A percentile compares a stretch with the other conserved stretches of the same genome.
phyloP scores from a whole-genome alignment of 2,113 vertebrate species.

The Stictonetta naevosa region DNA sequence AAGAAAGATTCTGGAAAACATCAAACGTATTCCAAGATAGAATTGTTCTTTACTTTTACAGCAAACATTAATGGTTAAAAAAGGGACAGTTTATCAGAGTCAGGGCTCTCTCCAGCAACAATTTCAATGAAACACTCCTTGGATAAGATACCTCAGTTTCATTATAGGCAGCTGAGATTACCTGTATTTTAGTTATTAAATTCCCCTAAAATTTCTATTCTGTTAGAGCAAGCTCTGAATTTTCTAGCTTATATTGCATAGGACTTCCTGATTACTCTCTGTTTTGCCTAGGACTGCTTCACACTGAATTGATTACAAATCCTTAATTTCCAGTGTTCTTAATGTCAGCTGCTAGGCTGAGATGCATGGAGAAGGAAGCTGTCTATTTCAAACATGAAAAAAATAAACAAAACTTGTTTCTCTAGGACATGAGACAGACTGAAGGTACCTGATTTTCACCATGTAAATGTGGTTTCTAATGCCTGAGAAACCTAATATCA shows the following conservation, averaged over 20 bases:
- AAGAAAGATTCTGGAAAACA: not conserved
- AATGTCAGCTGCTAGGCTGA: not conserved
- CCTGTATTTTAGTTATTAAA: not conserved
- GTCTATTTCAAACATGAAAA: not conserved
- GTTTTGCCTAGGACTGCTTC: not conserved
- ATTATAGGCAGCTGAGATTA: not conserved
- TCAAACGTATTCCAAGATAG: not conserved
- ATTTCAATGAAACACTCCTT: not conserved
- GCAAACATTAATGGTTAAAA: not conserved
- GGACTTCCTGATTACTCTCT: not conserved
- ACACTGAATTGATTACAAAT: not conserved
- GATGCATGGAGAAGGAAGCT: not conserved
- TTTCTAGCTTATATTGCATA: not conserved
- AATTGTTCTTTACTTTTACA: not conserved
- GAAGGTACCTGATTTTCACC: not conserved
- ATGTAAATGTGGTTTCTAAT: not conserved
- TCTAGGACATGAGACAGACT: not conserved
- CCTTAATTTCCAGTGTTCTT: not conserved
- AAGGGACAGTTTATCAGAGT: not conserved
- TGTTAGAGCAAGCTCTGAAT: not conserved
- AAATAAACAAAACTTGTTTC: not conserved
- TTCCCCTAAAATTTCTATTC: not conserved
- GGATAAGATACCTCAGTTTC: not conserved
- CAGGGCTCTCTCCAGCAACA: not conserved
- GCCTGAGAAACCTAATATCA: not conserved